Evolutionary conservation across 2,113 vertebrate genomes (phyloP), one percentile per base, ranked within the genome.

Genomic region (Epinephelus cyanopodus): DNA sequence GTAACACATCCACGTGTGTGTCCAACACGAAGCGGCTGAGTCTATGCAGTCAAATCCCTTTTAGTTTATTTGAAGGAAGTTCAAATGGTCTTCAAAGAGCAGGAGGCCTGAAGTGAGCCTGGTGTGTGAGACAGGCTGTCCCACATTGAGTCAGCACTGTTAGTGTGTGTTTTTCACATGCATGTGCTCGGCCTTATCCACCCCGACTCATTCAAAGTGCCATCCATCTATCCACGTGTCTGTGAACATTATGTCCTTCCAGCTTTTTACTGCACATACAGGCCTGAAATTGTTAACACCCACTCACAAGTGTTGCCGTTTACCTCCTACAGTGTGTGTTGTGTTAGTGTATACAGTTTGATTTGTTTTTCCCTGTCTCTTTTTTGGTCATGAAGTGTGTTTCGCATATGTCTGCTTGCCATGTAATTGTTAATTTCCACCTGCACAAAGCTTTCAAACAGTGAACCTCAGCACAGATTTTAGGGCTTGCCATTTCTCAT

Each of bases 61-160:
- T 63, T 70, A 37, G 68, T 85, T 82, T 69, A 79, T 91, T 87
- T 88, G 88, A 92, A 82, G 82, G 56, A 86, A 78, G 90, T 92
- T 93, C 77, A 91, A 81, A 89, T 89, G 70, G 50, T 89, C 77
- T 90, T 92, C 87, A 93, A 91, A 92, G 92, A 82, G 78, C 66
- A 29, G 27, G 27, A 86, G 80, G 80, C 62, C 67, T 68, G 57
- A 1, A 81, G 71, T 64, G 29, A 83, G 83, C 65, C 77, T 52
- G 2, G 47, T 14, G 52, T 89, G 78, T 68, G 82, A 84, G 85
- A 25, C 42, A 3, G 61, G 23, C 65, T 69, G 63, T 61, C 71
- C 64, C 74, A 61, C 62, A 75, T 87, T 86, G 74, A 81, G 72
- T 75, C 79, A 14, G 3, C 19, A 11, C 37, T 76, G 62, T 79